Percentiles rank a stretch among this genome's conserved stretches.
Evolutionary conservation across 2,888 invertebrate species (phyloP).

Genomic region (Lingula anatina): DNA sequence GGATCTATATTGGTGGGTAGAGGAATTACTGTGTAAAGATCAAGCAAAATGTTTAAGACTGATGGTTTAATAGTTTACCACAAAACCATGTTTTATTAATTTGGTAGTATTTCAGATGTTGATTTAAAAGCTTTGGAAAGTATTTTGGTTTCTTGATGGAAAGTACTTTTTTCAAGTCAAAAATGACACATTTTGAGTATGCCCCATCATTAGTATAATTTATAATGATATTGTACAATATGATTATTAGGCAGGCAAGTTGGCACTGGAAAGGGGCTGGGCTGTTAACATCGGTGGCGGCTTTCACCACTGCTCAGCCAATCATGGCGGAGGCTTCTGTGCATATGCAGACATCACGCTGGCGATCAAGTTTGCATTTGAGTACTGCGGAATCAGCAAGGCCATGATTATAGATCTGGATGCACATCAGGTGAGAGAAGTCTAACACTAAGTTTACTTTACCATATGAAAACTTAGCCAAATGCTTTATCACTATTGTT

Average conservation of each 20-base stretch:
- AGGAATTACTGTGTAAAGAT: neutral
- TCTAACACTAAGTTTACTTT: no score
- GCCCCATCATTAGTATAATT: no score
- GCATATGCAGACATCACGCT: constrained; percentile 85
- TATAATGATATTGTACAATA: no score
- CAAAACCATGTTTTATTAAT: neutral
- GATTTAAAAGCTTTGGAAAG: neutral
- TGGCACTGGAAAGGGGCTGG: constrained; percentile 80
- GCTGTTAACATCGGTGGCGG: constrained; percentile 87
- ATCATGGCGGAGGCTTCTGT: constrained; percentile 80
- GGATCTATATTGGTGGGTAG: constrained; percentile 65
- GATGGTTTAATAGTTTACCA: no score
- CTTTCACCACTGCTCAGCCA: constrained; percentile 80
- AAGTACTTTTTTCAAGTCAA: no score
- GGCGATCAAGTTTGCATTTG: constrained; percentile 65
- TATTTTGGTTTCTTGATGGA: no score
- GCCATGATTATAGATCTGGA: constrained; percentile 85
- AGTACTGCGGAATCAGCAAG: constrained; percentile 53
- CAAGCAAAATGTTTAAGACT: neutral
- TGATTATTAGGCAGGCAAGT: constrained; percentile 65
- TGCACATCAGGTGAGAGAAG: constrained; percentile 71
- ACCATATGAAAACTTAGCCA: no score
- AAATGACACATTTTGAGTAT: no score
- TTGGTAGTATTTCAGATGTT: neutral
- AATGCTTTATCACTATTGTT: no score